Percentiles rank a stretch among this genome's conserved stretches.
phyloP scores from a whole-genome alignment of 2,797 vertebrate species.

The Meda fulgida region DNA sequence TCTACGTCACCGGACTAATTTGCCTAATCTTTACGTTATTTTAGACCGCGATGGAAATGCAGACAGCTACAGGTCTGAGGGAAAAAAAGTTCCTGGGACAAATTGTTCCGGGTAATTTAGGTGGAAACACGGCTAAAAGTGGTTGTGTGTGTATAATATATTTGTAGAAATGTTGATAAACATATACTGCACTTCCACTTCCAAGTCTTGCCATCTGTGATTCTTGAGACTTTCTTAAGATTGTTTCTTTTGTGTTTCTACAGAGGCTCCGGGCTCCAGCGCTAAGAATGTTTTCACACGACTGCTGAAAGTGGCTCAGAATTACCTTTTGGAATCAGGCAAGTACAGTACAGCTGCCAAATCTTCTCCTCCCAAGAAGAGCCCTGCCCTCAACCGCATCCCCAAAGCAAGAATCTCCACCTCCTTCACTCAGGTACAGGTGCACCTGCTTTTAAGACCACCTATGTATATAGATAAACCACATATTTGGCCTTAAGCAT shows the following conservation, averaged over 20 bases:
- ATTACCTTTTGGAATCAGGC: slow-evolving; percentile 66
- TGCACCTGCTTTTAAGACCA: slow-evolving; percentile 38
- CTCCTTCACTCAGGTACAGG: slow-evolving; percentile 68
- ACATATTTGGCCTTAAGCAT: neutral
- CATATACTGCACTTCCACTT: neutral
- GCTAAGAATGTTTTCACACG: slow-evolving; percentile 67
- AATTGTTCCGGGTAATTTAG: too few relatives aligned
- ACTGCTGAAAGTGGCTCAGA: slow-evolving; percentile 69
- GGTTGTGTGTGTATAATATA: too few relatives aligned
- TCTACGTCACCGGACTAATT: too few relatives aligned
- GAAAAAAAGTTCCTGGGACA: too few relatives aligned
- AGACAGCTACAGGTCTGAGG: too few relatives aligned
- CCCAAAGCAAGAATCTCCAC: slow-evolving; percentile 56
- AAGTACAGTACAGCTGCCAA: slow-evolving; percentile 48
- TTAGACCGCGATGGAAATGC: too few relatives aligned
- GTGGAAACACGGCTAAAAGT: too few relatives aligned
- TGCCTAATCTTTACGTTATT: too few relatives aligned
- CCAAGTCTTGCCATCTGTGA: neutral
- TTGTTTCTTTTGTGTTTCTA: slow-evolving; percentile 16
- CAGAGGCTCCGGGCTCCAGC: slow-evolving; percentile 58
- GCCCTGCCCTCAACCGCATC: slow-evolving; percentile 44
- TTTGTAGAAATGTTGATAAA: neutral
- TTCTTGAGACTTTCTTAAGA: neutral
- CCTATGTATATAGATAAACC: neutral
- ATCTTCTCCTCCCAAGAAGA: slow-evolving; percentile 45